A percentile compares a stretch with the other conserved stretches of the same genome.
Evolutionary conservation across 2,113 vertebrate species (phyloP).

Genomic region (Malurus alboscapulatus): DNA sequence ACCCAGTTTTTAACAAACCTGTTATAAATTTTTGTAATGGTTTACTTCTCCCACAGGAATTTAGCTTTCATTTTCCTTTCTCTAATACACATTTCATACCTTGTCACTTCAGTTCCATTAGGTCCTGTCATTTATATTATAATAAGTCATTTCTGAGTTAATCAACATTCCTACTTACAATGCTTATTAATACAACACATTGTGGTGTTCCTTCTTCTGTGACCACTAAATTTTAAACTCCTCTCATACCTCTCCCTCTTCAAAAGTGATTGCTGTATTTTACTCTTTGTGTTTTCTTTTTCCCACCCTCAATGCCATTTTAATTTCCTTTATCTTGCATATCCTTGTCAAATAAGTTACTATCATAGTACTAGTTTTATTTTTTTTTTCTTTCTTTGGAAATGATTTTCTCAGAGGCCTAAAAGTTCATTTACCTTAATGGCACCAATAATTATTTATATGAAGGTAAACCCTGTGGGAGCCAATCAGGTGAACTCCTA

Average conservation of each 20-base stretch:
- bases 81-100: constrained; percentile 50
- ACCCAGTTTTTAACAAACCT: neutral
- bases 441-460: neutral
- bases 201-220: constrained; percentile 33
- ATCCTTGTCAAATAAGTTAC: neutral
- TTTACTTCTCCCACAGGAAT: constrained; percentile 52
- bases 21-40: neutral
- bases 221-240: constrained; percentile 50
- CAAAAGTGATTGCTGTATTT: constrained; percentile 1
- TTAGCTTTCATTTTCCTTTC: constrained; percentile 60
- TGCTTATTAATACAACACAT: constrained; percentile 36
- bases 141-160: constrained; percentile 58
- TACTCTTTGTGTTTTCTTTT: neutral
- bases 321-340: neutral
- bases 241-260: neutral
- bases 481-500: neutral
- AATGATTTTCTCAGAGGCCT: neutral
- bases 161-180: constrained; percentile 40
- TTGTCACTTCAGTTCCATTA: constrained; percentile 65
- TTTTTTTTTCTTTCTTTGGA: neutral
- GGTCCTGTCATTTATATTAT: constrained; percentile 66
- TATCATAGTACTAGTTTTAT: neutral
- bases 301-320: neutral
- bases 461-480: neutral
- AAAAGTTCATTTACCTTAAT: constrained; percentile 1